These are phyloP conservation scores for Chloroceryle inda DNA, from an alignment of 2,797 vertebrate genomes.

Conservation along the genomic window DNA sequence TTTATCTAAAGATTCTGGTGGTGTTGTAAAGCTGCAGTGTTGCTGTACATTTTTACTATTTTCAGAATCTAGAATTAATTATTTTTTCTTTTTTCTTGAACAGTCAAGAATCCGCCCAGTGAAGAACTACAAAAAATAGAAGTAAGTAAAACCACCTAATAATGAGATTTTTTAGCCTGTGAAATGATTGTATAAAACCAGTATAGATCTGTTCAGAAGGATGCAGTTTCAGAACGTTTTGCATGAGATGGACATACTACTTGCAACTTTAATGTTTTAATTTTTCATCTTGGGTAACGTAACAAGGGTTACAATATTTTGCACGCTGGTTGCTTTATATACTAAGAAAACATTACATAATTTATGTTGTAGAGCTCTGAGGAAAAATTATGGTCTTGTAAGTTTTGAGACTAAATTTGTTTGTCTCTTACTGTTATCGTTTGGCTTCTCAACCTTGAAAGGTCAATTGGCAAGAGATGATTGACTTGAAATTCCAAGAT, in stretches of 20 bases:
- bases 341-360: background rate
- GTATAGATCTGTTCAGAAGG: background rate
- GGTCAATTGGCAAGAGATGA: background rate
- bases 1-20: background rate
- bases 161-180: background rate
- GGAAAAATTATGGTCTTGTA: background rate
- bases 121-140: constrained; percentile 81
- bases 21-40: background rate
- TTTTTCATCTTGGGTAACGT: background rate
- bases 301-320: background rate
- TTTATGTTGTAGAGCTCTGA: background rate
- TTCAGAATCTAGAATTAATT: constrained; percentile 29
- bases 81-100: constrained; percentile 70
- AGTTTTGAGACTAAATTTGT: background rate
- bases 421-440: background rate
- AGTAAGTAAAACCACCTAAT: constrained; percentile 85
- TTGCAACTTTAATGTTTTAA: background rate
- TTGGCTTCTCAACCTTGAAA: background rate
- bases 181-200: background rate
- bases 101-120: constrained; percentile 89
- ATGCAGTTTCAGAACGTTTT: background rate
- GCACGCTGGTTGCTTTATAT: background rate
- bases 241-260: background rate
- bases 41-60: background rate
- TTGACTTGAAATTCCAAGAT: background rate